Evolutionary conservation across 2,797 vertebrate genomes (phyloP).

Genomic region (Enteromius fasciolatus): DNA sequence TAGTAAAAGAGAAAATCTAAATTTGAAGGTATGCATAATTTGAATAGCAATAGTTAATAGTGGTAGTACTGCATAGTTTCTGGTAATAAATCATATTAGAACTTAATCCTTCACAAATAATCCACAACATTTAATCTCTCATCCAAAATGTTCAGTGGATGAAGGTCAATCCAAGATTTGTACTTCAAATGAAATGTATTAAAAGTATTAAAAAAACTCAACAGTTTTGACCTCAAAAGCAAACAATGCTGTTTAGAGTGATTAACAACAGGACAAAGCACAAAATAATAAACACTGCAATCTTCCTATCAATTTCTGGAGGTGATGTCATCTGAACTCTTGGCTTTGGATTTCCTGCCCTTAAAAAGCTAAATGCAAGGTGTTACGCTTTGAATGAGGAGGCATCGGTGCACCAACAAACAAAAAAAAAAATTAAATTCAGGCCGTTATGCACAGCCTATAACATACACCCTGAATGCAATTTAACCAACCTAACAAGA

Average conservation of each 20-base stretch:
- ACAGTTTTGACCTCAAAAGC: constrained; percentile 29
- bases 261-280: constrained; percentile 28
- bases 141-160: not conserved
- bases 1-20: not conserved
- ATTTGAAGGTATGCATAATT: not conserved
- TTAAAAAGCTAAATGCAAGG: constrained; percentile 53
- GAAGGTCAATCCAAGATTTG: constrained; percentile 6
- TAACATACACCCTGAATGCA: constrained; percentile 49
- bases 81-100: not conserved
- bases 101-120: not conserved
- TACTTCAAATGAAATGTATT: constrained; percentile 20
- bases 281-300: constrained; percentile 50
- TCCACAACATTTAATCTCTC: not conserved
- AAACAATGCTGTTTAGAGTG: constrained; percentile 44
- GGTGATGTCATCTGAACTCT: constrained; percentile 42
- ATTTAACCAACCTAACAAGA: constrained; percentile 66
- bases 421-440: constrained; percentile 54
- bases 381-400: constrained; percentile 52
- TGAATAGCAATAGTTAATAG: not conserved
- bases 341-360: constrained; percentile 52
- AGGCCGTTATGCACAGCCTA: constrained; percentile 50
- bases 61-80: not conserved
- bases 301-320: constrained; percentile 26
- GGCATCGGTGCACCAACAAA: constrained; percentile 49
- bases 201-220: constrained; percentile 14